These are phyloP conservation scores for Gallinago paraguaiae DNA, from an alignment of 2,113 vertebrate species.

Conservation along the genomic window DNA sequence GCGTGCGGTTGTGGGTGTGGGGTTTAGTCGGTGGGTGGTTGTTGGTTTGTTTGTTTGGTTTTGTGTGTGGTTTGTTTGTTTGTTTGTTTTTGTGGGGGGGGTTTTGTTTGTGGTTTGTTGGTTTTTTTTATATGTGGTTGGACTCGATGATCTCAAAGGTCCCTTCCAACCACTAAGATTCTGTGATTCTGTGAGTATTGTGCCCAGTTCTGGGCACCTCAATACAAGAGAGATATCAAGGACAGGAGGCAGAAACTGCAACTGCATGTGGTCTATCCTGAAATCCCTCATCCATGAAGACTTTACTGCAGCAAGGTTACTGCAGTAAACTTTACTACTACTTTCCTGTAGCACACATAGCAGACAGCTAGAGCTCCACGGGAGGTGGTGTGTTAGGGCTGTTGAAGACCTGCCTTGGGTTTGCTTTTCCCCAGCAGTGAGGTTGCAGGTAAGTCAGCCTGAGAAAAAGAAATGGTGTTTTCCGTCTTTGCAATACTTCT, in stretches of 20 bases:
- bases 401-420: background rate
- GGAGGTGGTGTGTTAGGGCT: background rate
- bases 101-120: no score
- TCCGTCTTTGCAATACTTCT: background rate
- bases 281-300: background rate
- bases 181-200: no score
- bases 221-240: no score
- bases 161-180: no score
- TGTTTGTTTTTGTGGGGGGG: no score
- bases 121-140: no score
- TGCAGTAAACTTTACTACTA: background rate
- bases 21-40: no score
- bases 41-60: no score
- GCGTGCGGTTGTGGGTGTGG: no score
- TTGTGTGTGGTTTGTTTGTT: no score
- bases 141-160: no score
- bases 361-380: background rate
- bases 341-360: background rate
- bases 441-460: background rate
- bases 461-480: background rate
- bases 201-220: no score
- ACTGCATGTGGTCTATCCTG: background rate
- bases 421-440: background rate
- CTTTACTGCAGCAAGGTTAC: background rate
- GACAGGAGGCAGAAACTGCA: background rate